phyloP scores from a whole-genome alignment of 1,140 invertebrate genomes.

The Argopecten irradians region DNA sequence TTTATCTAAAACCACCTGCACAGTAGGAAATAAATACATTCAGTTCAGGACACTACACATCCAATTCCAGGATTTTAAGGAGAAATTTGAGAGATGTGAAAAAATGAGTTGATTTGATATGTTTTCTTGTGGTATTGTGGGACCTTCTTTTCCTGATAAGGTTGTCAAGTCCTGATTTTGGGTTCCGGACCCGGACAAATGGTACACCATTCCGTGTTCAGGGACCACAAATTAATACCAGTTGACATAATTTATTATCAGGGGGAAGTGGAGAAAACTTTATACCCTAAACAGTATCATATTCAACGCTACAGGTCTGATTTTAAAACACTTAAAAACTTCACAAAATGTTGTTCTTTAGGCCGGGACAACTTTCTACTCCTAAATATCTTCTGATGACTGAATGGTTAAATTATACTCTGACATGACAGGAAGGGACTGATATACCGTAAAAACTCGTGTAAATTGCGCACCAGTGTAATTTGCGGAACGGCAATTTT shows the following conservation, averaged over 20 bases:
- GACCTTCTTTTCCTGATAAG: background rate
- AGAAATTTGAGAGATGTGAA: background rate
- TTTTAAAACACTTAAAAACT: too few relatives aligned
- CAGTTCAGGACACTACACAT: background rate
- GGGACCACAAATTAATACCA: background rate
- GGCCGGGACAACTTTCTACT: too few relatives aligned
- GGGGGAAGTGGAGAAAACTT: background rate
- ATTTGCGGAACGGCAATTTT: too few relatives aligned
- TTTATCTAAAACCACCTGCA: background rate
- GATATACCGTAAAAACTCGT: too few relatives aligned
- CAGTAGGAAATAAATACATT: background rate
- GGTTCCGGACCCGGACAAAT: background rate
- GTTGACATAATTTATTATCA: constrained; percentile 6
- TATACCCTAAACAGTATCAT: background rate
- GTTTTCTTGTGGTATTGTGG: background rate
- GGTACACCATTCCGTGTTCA: background rate
- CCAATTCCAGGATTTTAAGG: background rate
- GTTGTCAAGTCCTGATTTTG: background rate
- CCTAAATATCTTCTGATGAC: too few relatives aligned
- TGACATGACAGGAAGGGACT: too few relatives aligned
- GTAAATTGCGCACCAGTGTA: too few relatives aligned
- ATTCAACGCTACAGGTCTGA: background rate
- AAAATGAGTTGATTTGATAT: background rate
- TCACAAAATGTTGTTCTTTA: too few relatives aligned
- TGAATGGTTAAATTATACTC: too few relatives aligned